Evolutionary conservation across 2,888 invertebrate species (phyloP), one percentile per base, ranked within the genome.

Genomic region (Cataglyphis livida): DNA sequence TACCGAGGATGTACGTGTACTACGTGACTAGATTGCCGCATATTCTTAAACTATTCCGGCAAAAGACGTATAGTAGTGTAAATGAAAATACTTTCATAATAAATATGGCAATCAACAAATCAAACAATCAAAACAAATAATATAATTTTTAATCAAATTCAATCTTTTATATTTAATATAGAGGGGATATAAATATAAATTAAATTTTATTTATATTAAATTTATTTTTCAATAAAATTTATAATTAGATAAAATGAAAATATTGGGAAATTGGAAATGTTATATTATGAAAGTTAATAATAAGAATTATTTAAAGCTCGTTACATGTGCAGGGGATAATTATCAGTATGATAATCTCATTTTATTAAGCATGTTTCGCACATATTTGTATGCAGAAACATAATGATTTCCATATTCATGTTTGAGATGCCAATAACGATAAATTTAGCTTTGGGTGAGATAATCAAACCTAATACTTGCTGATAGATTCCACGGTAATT

Each of bases 1-100:
- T 59, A 78, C 57, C 73, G 21, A 25, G 51, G 41, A 79, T 79
- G 32, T 44, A 78, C 44, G 73, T 78, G 44, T n/a, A 70, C 57
- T 76, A 76, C 76, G 76, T 76, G 78, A 73, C 78, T 79, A 73
- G 78, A 59, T 71, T 79, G 21, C 73, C 35, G 44, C 32, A 35
- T 71, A 59, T 70, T 71, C 57, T 70, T 44, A 32, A 15, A 15
- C 15, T 25, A 9, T 25, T 32, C 12, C 32, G 57, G 25, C 15
- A 32, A 32, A 57, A 57, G 57, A 70, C 3, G 44, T 59, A 28
- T 15, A n/a, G 18, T 21, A 10, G 5, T 44, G 28, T n/a, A 51
- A 28, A 54, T 25, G 25, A 54, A 71, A 54, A 76, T 25, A 25
- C 6, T 73, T 18, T 12, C 48, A 25, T 44, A 35, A 59, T 44